Conservation (phyloP, 1,140 invertebrate genomes). For the Cyclargus thomasi region DNA sequence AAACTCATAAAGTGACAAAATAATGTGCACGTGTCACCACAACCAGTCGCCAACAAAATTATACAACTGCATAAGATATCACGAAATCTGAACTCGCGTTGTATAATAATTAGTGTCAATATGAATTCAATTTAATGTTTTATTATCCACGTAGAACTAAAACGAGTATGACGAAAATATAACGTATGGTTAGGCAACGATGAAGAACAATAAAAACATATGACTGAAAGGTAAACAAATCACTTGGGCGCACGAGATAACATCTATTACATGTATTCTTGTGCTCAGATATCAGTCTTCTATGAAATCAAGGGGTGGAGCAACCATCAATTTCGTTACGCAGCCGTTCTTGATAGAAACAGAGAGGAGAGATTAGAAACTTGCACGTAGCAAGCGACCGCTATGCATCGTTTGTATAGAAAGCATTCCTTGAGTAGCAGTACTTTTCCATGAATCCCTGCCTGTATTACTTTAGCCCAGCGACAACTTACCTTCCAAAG, state of each 20-base stretch:
- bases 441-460: conserved; percentile 58
- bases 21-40: no score
- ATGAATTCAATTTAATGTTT: not conserved
- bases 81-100: no score
- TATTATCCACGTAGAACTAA: not conserved
- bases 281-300: not conserved
- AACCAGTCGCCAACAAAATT: no score
- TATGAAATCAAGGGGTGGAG: not conserved
- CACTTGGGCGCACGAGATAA: not conserved
- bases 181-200: not conserved
- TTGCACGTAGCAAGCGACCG: conserved; percentile 60
- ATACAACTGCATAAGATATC: no score
- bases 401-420: conserved; percentile 57
- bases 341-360: not conserved
- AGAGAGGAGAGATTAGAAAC: conserved; percentile 42
- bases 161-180: not conserved
- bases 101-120: no score
- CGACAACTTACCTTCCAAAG: conserved; percentile 65
- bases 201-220: not conserved
- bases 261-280: no score
- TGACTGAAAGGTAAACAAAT: conserved; percentile 10
- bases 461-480: conserved; percentile 34
- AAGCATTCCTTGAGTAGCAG: conserved; percentile 62
- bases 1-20: no score
- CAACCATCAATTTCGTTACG: not conserved